A percentile compares a stretch with the other conserved stretches of the same genome.
Evolutionary conservation across 2,888 invertebrate species (phyloP).

Genomic region (Morpho achilles): DNA sequence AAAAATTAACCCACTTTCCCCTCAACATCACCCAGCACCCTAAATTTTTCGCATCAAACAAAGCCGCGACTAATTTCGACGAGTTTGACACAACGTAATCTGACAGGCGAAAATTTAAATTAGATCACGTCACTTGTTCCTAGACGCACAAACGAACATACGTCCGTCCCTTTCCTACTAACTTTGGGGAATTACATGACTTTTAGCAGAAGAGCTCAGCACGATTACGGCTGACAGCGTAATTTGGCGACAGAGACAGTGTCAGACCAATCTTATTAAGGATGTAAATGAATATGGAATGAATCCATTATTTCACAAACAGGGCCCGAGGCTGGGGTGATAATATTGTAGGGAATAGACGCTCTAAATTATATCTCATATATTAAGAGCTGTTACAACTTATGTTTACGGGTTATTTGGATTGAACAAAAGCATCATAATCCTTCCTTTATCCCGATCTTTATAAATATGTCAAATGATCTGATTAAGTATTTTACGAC

Average conservation of each 20-base stretch:
- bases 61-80: conserved; percentile 39
- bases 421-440: too few species aligned
- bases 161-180: conserved; percentile 37
- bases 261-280: conserved; percentile 70
- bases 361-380: conserved; percentile 36
- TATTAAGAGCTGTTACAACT: conserved; percentile 40
- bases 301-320: conserved; percentile 77
- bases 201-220: conserved; percentile 39
- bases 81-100: conserved; percentile 63
- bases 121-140: conserved; percentile 52
- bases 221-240: conserved; percentile 70
- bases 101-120: conserved; percentile 66
- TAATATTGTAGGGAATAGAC: conserved; percentile 56
- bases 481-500: too few species aligned
- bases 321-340: conserved; percentile 55
- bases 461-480: too few species aligned
- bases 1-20: too few species aligned
- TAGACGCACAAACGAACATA: conserved; percentile 36
- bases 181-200: conserved; percentile 37
- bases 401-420: neutral
- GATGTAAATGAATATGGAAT: conserved; percentile 78
- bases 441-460: too few species aligned
- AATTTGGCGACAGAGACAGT: conserved; percentile 60
- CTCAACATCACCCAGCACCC: neutral
- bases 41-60: neutral